phyloP scores from a whole-genome alignment of 2,113 vertebrate genomes.

The Probosciger aterrimus region DNA sequence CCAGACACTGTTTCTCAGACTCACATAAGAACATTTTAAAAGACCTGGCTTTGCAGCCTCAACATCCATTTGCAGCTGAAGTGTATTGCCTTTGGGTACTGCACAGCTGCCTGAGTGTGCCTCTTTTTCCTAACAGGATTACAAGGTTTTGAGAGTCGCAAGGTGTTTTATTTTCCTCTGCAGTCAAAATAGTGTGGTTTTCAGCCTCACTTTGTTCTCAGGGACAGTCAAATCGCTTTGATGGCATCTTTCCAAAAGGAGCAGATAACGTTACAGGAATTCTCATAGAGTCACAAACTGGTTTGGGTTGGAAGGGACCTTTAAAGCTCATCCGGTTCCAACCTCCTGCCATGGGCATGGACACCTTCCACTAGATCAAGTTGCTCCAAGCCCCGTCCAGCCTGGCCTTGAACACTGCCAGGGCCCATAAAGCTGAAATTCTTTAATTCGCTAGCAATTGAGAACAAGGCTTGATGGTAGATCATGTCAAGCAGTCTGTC shows the following conservation, averaged over 20 bases:
- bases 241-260: background rate
- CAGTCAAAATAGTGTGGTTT: background rate
- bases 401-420: background rate
- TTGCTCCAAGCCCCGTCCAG: background rate
- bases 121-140: background rate
- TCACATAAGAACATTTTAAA: background rate
- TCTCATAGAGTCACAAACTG: background rate
- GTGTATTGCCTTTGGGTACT: background rate
- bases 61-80: background rate
- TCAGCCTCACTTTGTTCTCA: background rate
- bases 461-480: background rate
- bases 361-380: background rate
- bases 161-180: fast-evolving
- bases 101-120: background rate
- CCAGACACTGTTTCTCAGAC: background rate
- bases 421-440: background rate
- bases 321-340: background rate
- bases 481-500: background rate
- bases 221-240: background rate
- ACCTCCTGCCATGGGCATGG: background rate
- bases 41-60: background rate
- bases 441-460: background rate
- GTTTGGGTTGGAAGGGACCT: background rate
- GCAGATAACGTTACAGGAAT: background rate
- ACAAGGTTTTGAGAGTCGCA: background rate